phyloP scores from a whole-genome alignment of 2,888 invertebrate genomes.

The Chalcis sispes region DNA sequence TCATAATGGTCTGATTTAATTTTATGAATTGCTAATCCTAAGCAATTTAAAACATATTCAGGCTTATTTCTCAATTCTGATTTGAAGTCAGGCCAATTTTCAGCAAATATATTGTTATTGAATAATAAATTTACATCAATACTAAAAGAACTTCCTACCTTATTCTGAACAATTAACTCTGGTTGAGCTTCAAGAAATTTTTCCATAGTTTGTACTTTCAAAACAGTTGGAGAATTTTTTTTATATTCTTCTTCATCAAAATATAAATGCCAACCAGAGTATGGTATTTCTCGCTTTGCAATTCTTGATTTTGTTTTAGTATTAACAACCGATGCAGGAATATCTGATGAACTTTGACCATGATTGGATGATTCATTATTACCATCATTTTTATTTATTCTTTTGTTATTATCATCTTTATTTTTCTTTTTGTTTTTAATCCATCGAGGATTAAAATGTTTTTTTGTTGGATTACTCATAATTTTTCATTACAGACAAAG shows the following conservation, averaged over 20 bases:
- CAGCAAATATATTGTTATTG: constrained; percentile 79
- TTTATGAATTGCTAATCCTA: constrained; percentile 90
- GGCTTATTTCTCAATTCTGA: constrained; percentile 84
- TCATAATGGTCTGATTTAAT: constrained; percentile 69
- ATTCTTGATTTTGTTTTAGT: constrained; percentile 40
- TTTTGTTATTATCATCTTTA: constrained; percentile 15
- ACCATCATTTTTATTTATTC: background rate
- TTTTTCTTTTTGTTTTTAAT: constrained; percentile 31
- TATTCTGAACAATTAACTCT: constrained; percentile 78
- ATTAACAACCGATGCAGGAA: constrained; percentile 25
- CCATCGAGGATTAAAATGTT: constrained; percentile 37
- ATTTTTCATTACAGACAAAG: background rate
- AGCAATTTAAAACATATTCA: constrained; percentile 81
- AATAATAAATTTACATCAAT: constrained; percentile 80
- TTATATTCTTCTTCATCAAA: constrained; percentile 82
- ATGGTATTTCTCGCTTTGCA: constrained; percentile 70
- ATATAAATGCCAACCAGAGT: constrained; percentile 87
- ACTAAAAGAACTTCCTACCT: constrained; percentile 79
- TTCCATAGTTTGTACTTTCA: constrained; percentile 78
- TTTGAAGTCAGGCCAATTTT: constrained; percentile 81
- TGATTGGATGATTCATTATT: constrained; percentile 36
- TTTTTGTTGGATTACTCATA: constrained; percentile 44
- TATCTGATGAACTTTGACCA: constrained; percentile 5
- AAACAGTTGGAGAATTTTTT: constrained; percentile 76
- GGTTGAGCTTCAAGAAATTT: constrained; percentile 78